A percentile compares a stretch with the other conserved stretches of the same genome.
These are phyloP conservation scores for Platorchestia sp. DNA, from an alignment of 1,140 invertebrate species.

Conservation along the genomic window DNA sequence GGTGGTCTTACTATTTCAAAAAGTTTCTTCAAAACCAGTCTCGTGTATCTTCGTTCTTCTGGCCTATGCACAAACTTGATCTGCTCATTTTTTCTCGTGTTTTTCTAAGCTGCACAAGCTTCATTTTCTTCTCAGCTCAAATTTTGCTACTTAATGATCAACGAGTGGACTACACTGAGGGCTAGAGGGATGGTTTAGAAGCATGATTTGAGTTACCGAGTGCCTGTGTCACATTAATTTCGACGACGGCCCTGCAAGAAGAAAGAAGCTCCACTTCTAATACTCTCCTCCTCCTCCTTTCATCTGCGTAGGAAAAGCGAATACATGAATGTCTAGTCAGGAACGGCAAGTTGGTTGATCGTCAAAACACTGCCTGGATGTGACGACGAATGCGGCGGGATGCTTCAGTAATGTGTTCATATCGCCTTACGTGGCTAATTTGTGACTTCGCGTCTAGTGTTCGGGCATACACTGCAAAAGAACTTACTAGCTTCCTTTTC, in stretches of 20 bases:
- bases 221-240: constrained; percentile 12
- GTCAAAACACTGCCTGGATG: constrained; percentile 47
- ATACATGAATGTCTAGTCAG: constrained; percentile 19
- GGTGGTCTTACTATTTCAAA: constrained; percentile 17
- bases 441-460: constrained; percentile 18
- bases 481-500: constrained; percentile 8
- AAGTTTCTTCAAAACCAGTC: neutral
- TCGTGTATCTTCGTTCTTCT: neutral
- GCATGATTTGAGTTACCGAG: neutral
- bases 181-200: neutral
- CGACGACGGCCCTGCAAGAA: neutral
- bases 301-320: neutral
- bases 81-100: constrained; percentile 8
- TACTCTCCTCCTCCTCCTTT: neutral
- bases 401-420: constrained; percentile 52
- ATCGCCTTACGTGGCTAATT: constrained; percentile 47
- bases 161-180: constrained; percentile 1
- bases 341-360: constrained; percentile 27
- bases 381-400: constrained; percentile 35
- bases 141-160: constrained; percentile 54
- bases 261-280: neutral
- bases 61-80: constrained; percentile 46
- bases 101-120: constrained; percentile 38
- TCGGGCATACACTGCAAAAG: constrained; percentile 26
- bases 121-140: constrained; percentile 46